Evolutionary conservation across 2,888 invertebrate genomes (phyloP).

Genomic region (Trachelus iudaicus): DNA sequence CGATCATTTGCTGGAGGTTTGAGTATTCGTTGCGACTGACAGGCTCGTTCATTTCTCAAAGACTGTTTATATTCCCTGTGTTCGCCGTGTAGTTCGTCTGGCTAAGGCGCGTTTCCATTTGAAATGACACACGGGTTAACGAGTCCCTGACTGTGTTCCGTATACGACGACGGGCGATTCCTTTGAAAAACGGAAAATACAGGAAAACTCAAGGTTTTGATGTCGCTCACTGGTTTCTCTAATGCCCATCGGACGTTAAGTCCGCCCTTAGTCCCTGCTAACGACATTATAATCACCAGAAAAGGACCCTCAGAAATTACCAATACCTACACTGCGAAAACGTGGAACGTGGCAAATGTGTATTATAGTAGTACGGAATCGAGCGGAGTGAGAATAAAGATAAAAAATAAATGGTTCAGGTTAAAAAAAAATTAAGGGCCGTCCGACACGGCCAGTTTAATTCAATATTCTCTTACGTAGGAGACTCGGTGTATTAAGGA

Average conservation of each 20-base stretch:
- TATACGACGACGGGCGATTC: neutral
- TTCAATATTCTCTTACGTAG: conserved; percentile 40
- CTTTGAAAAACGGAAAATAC: neutral
- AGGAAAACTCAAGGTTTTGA: neutral
- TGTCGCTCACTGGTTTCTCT: neutral
- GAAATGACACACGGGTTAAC: neutral
- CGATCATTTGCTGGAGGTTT: neutral
- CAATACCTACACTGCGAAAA: neutral
- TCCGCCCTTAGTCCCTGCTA: conserved; percentile 18
- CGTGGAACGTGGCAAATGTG: neutral
- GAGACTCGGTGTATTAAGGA: neutral
- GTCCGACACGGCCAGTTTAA: conserved; percentile 47
- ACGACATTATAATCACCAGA: conserved; percentile 38
- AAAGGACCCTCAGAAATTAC: conserved; percentile 10
- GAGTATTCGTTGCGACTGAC: neutral
- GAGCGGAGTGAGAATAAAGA: neutral
- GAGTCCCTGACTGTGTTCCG: neutral
- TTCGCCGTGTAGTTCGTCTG: neutral
- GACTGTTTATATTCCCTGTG: neutral
- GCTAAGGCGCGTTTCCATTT: neutral
- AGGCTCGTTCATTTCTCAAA: neutral
- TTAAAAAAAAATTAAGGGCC: neutral
- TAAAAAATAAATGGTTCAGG: neutral
- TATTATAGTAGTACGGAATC: neutral
- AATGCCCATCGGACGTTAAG: neutral